Evolutionary conservation across 2,113 vertebrate genomes (phyloP).

Genomic region (Dasypus novemcinctus): DNA sequence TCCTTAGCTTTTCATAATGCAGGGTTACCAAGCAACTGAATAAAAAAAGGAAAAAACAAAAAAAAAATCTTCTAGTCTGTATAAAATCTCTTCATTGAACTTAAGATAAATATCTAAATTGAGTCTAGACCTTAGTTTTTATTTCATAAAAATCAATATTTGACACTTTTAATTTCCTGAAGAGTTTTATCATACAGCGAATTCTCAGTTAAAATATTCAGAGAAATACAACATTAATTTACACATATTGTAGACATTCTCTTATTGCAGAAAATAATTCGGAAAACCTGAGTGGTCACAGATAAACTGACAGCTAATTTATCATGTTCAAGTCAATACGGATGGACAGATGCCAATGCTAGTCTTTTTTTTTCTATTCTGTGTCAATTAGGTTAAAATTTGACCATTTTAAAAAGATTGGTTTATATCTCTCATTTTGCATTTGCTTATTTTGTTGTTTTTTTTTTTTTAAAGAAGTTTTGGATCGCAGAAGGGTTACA

Average conservation of each 20-base stretch:
- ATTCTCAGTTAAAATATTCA: not conserved
- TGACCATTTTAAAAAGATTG: not conserved
- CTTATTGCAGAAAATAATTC: not conserved
- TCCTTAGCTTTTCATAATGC: not conserved
- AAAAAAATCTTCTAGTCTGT: not conserved
- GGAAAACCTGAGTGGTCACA: not conserved
- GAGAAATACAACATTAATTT: not conserved
- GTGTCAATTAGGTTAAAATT: not conserved
- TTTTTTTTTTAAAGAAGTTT: too few species aligned
- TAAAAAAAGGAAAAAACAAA: not conserved
- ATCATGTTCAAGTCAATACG: not conserved
- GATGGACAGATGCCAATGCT: not conserved
- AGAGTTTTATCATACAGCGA: not conserved
- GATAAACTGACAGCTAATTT: not conserved
- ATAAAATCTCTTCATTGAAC: not conserved
- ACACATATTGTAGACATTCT: accelerated
- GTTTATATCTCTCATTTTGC: not conserved
- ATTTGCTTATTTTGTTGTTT: too few species aligned
- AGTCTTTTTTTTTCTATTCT: not conserved
- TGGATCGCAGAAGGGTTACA: too few species aligned
- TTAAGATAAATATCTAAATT: not conserved
- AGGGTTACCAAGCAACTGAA: not conserved
- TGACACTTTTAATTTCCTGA: not conserved
- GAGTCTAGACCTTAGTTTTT: not conserved
- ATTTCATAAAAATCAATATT: not conserved